A percentile compares a stretch with the other conserved stretches of the same genome.
Conservation (phyloP, 2,113 vertebrate species). For the Lycocorax pyrrhopterus region DNA sequence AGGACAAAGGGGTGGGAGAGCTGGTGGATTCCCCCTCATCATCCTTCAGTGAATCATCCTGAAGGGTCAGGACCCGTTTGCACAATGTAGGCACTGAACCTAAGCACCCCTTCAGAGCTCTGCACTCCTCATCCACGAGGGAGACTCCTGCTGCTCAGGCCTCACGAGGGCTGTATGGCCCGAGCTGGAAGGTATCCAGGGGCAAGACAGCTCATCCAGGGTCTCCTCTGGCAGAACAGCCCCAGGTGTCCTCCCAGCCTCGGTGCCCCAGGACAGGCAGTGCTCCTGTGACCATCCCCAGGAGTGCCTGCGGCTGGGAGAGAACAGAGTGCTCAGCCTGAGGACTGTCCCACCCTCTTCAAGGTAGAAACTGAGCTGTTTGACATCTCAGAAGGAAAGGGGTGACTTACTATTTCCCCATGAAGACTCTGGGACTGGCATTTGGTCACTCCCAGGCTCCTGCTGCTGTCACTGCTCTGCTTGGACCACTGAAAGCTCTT, state of each 20-base stretch:
- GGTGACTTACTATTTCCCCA: not conserved
- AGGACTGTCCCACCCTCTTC: not conserved
- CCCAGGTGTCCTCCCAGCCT: not conserved
- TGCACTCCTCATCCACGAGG: not conserved
- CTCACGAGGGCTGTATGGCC: accelerated
- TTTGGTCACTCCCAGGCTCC: not conserved
- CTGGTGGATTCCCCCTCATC: not conserved
- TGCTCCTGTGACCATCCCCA: not conserved
- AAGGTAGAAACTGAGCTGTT: not conserved
- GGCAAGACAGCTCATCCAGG: not conserved
- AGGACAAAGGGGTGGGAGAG: not conserved
- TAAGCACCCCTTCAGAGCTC: not conserved
- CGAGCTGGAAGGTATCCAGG: not conserved
- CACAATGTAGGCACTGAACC: not conserved
- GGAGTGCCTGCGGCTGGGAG: not conserved
- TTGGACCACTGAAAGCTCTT: not conserved
- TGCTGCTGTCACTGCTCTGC: not conserved
- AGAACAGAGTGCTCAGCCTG: not conserved
- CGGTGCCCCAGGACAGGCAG: not conserved
- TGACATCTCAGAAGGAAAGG: not conserved
- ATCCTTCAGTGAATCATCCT: not conserved
- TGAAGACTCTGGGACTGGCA: not conserved
- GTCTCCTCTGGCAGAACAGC: not conserved
- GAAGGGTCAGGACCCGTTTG: not conserved
- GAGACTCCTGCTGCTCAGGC: not conserved